A percentile compares a stretch with the other conserved stretches of the same genome.
Conservation (phyloP, 2,888 invertebrate genomes). For the Morpho helenor region DNA sequence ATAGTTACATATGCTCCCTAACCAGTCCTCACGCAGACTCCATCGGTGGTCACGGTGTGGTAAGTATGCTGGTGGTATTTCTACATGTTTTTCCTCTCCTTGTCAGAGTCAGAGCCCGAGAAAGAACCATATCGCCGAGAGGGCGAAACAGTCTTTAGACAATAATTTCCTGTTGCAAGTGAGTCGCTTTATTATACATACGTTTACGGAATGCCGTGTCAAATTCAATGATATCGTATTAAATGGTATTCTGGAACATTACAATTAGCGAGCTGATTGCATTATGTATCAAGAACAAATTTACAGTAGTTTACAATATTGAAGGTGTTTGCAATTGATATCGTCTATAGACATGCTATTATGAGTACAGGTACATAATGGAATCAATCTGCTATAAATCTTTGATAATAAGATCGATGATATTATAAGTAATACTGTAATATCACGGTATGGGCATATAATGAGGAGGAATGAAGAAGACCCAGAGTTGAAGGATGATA, state of each 20-base stretch:
- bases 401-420: no score
- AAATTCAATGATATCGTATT: slow-evolving; percentile 36
- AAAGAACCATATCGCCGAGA: slow-evolving; percentile 76
- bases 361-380: no score
- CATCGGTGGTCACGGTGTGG: slow-evolving; percentile 9
- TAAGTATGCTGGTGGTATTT: slow-evolving; percentile 31
- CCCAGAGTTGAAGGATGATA: no score
- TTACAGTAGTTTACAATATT: no score
- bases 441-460: no score
- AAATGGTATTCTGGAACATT: slow-evolving; percentile 18
- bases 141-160: slow-evolving; percentile 76
- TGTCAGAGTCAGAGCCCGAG: slow-evolving; percentile 76
- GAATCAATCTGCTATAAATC: no score
- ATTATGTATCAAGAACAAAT: no score
- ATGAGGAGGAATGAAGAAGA: no score
- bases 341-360: no score
- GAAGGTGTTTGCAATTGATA: no score
- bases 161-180: slow-evolving; percentile 76
- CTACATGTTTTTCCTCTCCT: slow-evolving; percentile 63
- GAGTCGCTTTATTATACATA: slow-evolving; percentile 44
- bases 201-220: slow-evolving; percentile 34
- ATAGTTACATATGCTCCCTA: no score
- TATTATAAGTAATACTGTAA: no score
- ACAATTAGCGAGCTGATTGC: neutral
- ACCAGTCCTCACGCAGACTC: slow-evolving; percentile 1